Evolutionary conservation across 2,797 vertebrate genomes (phyloP).

Genomic region (Lophotriccus pileatus): DNA sequence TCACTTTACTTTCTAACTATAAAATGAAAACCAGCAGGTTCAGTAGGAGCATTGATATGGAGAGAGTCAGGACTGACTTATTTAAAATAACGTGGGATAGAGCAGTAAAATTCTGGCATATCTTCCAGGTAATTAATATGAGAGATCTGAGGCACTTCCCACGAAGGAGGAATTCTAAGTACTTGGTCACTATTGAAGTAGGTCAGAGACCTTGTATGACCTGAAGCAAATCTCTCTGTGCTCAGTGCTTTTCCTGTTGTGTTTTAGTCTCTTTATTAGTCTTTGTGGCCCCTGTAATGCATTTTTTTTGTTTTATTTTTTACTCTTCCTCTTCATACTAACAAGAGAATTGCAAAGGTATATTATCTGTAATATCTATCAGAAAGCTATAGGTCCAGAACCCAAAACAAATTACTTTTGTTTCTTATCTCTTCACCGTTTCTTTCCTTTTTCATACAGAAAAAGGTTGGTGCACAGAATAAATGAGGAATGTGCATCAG

Average conservation of each 20-base stretch:
- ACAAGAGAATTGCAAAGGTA: background rate
- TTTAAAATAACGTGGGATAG: background rate
- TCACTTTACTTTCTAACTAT: background rate
- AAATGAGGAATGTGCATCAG: background rate
- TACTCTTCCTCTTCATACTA: background rate
- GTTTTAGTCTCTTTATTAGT: background rate
- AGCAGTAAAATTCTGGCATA: background rate
- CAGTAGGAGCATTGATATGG: background rate
- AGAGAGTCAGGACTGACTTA: background rate
- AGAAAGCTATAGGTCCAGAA: background rate
- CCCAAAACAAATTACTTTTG: background rate
- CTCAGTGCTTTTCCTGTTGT: background rate
- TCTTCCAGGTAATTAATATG: background rate
- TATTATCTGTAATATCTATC: background rate
- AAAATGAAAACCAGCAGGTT: background rate
- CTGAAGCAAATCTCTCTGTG: background rate
- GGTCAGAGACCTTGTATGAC: background rate
- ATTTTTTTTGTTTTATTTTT: background rate
- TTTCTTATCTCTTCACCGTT: background rate
- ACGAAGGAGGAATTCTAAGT: background rate
- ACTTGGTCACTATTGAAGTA: background rate
- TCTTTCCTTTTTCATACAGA: background rate
- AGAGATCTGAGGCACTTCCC: background rate
- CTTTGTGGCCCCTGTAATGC: background rate
- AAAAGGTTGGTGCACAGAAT: background rate